Evolutionary conservation across 35 echinoderm and acorn worm species (phyloP).

Genomic region (Eucidaris tribuloides): DNA sequence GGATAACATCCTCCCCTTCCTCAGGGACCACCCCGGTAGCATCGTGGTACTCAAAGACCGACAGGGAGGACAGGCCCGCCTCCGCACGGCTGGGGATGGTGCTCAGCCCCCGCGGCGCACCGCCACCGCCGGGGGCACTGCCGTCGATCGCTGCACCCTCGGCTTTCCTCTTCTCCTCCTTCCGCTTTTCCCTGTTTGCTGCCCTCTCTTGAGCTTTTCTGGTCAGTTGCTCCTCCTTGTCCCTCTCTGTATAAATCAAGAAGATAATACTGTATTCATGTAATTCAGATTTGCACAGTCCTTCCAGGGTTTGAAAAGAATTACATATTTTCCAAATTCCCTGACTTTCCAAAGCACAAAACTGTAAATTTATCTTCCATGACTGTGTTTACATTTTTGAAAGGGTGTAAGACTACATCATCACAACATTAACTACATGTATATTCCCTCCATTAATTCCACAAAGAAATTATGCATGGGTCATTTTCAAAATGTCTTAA

Average conservation of each 20-base stretch:
- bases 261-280: too few relatives aligned
- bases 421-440: too few relatives aligned
- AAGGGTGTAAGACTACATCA: too few relatives aligned
- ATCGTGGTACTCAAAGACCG: conserved; percentile 19
- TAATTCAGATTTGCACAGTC: too few relatives aligned
- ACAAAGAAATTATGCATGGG: too few relatives aligned
- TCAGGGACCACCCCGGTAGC: neutral
- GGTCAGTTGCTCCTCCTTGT: conserved; percentile 13
- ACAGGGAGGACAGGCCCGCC: neutral
- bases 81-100: neutral
- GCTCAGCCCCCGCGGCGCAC: neutral
- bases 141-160: neutral
- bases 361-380: too few relatives aligned
- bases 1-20: neutral
- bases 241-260: neutral
- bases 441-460: too few relatives aligned
- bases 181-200: conserved; percentile 21
- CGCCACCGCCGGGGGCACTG: neutral
- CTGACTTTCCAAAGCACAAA: too few relatives aligned
- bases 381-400: too few relatives aligned
- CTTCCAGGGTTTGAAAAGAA: too few relatives aligned
- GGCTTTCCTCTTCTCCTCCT: neutral
- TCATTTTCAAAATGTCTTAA: too few relatives aligned
- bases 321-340: too few relatives aligned
- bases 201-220: conserved; percentile 29